Conservation (phyloP, 2,797 vertebrate species). For the Cuculus canorus region DNA sequence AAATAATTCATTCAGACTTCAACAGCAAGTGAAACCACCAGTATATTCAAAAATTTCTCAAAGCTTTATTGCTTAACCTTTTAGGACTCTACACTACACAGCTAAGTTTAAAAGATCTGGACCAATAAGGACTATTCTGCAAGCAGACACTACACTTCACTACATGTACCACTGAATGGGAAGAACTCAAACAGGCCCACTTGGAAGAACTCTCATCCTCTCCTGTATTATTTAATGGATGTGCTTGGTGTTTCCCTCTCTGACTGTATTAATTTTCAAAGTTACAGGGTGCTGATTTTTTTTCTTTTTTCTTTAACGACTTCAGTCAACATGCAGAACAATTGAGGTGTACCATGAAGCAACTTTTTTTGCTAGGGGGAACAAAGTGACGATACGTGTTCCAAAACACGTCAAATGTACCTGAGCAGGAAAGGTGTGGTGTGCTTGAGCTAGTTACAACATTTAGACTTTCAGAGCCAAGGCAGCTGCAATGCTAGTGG, state of each 20-base stretch:
- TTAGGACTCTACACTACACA: not conserved
- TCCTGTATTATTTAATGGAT: not conserved
- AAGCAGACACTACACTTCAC: not conserved
- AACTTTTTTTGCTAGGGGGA: constrained; percentile 59
- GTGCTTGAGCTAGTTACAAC: constrained; percentile 43
- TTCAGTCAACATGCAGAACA: not conserved
- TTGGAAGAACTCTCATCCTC: not conserved
- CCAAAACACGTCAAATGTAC: constrained; percentile 36
- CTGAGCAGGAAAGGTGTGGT: constrained; percentile 58
- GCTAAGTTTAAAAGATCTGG: not conserved
- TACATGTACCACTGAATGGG: not conserved
- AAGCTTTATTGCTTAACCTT: not conserved
- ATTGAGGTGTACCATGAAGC: constrained; percentile 23
- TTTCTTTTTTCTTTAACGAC: not conserved
- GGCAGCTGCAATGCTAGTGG: constrained; percentile 34
- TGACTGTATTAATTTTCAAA: not conserved
- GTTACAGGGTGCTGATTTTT: not conserved
- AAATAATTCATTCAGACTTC: not conserved
- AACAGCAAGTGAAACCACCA: not conserved
- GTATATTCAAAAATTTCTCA: not conserved
- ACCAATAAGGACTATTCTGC: not conserved
- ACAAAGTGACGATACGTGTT: constrained; percentile 47
- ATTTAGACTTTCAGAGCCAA: constrained; percentile 44
- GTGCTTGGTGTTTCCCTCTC: not conserved
- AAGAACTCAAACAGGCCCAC: not conserved